A percentile compares a stretch with the other conserved stretches of the same genome.
Evolutionary conservation across 2,797 vertebrate genomes (phyloP).

Genomic region (Tokudaia tokunoshimensis): DNA sequence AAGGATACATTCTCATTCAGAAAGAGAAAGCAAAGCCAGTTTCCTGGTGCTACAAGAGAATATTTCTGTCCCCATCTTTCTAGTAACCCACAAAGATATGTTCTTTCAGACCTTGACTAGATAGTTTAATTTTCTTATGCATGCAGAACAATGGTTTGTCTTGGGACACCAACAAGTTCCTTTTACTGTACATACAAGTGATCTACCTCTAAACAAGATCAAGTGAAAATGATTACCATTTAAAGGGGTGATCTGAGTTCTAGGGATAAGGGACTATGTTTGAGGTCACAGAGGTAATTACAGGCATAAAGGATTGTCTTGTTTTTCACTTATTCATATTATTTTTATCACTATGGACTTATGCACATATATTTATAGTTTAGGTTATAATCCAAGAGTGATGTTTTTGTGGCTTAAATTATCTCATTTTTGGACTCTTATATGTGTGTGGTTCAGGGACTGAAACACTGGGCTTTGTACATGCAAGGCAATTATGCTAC

Average conservation of each 20-base stretch:
- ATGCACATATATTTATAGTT: neutral
- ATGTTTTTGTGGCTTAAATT: neutral
- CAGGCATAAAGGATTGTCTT: neutral
- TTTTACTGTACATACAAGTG: neutral
- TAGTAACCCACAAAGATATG: neutral
- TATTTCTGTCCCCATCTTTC: neutral
- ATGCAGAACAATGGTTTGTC: neutral
- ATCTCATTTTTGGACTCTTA: neutral
- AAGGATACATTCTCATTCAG: neutral
- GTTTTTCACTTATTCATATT: neutral
- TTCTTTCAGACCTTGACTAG: neutral
- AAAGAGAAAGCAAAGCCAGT: neutral
- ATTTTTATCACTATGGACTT: neutral
- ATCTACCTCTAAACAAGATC: neutral
- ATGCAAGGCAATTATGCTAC: neutral
- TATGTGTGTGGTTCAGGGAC: neutral
- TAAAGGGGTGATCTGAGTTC: neutral
- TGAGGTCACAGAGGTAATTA: neutral
- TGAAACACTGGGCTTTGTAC: neutral
- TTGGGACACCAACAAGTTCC: neutral
- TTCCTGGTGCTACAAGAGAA: neutral
- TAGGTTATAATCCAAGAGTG: neutral
- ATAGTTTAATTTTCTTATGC: slow-evolving; percentile 34
- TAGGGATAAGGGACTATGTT: neutral
- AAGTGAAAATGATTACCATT: neutral